A percentile compares a stretch with the other conserved stretches of the same genome.
Conservation (phyloP, 1,140 invertebrate genomes). For the Pseudomyrmex dendroicus region DNA sequence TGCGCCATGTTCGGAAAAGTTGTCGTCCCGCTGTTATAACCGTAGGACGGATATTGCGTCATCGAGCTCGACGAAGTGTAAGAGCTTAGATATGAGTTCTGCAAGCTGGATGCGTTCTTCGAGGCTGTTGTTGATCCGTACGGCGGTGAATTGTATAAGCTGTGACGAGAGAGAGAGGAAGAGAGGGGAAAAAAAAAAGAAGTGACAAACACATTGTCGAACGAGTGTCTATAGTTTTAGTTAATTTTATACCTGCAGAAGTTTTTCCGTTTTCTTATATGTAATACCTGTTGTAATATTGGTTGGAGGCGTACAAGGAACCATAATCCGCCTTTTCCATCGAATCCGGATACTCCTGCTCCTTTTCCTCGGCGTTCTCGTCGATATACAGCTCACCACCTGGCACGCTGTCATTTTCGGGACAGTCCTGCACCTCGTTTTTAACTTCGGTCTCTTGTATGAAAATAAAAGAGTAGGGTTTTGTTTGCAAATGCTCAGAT, state of each 20-base stretch:
- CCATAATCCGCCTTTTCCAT: slow-evolving; percentile 83
- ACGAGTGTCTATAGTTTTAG: too few species aligned
- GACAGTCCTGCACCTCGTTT: slow-evolving; percentile 83
- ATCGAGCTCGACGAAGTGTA: slow-evolving; percentile 82
- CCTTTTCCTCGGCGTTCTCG: slow-evolving; percentile 83
- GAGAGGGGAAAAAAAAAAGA: neutral
- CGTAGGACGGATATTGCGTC: slow-evolving; percentile 87
- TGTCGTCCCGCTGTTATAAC: slow-evolving; percentile 86
- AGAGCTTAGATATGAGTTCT: slow-evolving; percentile 83
- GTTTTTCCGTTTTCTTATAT: neutral
- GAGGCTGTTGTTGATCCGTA: slow-evolving; percentile 78
- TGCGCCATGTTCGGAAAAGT: slow-evolving; percentile 86
- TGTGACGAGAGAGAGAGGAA: slow-evolving; percentile 52
- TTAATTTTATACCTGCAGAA: slow-evolving; percentile 7
- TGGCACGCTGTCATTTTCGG: slow-evolving; percentile 82
- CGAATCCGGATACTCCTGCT: slow-evolving; percentile 82
- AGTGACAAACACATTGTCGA: neutral
- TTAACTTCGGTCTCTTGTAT: slow-evolving; percentile 83
- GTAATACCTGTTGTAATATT: slow-evolving; percentile 89
- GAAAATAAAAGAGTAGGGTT: slow-evolving; percentile 27
- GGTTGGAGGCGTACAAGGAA: slow-evolving; percentile 85
- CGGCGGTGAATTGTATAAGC: slow-evolving; percentile 81
- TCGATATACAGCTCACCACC: slow-evolving; percentile 83
- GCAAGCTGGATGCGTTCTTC: slow-evolving; percentile 85
- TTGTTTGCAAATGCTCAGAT: slow-evolving; percentile 2